Evolutionary conservation across 2,797 vertebrate genomes (phyloP), one percentile per base, ranked within the genome.

Genomic region (Syncerus caffer): DNA sequence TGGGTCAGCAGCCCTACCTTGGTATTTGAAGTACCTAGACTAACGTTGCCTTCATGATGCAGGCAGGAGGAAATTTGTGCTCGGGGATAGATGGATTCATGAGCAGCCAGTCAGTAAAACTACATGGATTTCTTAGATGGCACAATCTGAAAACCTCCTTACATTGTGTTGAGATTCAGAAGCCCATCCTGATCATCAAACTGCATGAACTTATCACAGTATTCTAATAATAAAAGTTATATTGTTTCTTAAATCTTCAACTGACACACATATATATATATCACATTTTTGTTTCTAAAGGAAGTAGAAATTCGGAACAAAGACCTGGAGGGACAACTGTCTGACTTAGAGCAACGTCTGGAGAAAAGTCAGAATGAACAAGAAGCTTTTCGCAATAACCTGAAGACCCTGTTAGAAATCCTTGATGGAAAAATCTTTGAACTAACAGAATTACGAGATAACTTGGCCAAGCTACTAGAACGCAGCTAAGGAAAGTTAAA

Each of bases 381-480:
- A 98, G 99, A 99, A 99, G 99, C 99, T 98, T 99, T 99, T 99
- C 99, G 99, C 98, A 99, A 99, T 99, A 99, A 99, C 98, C 99
- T 99, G 99, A 99, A 99, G 99, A 99, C 99, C 82, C 99, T 99
- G 99, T 99, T 99, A 99, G 99, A 99, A 99, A 99, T 99, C 98
- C 99, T 99, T 99, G 99, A 99, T 80, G 99, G 99, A 97, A 99
- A 99, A 99, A 99, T 99, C 99, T 99, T 99, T 98, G 99, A 99
- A 99, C 99, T 99, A 98, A 99, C 99, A 76, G 99, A 99, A 99
- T 99, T 99, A 98, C 99, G 99, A 98, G 99, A 99, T 99, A 99
- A 99, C 97, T 98, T 99, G 99, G 99, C 99, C 98, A 99, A 99
- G 98, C 99, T 99, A 98, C 99, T 99, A 99, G 99, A 99, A 98